Evolutionary conservation across 2,888 invertebrate species (phyloP), one percentile per base, ranked within the genome.

Genomic region (Noctua fimbriata): DNA sequence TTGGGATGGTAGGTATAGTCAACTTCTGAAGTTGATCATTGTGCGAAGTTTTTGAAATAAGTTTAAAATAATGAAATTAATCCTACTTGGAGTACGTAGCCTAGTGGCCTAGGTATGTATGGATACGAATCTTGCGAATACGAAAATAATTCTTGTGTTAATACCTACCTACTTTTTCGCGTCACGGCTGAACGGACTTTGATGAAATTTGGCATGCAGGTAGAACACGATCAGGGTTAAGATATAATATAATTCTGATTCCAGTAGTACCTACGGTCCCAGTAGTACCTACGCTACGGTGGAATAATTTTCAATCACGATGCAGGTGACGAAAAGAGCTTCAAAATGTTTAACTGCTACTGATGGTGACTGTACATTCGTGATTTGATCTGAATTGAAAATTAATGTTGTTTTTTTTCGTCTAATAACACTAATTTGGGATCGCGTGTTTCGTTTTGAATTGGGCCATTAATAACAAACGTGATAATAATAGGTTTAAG

Each of bases 401-500:
- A 81, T 70, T 49, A 69, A 58, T 81, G 63, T 80, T 80, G 41
- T 21, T 66, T 79, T 80, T 75, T 84, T 67, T 80, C 16, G 41
- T 60, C 49, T 70, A 76, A 65, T 78, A 73, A 66, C 55, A 69
- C 70, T 72, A 28, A 67, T 73, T 85, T 69, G 44, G 32, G 60
- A 32, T 87, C n/a, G 83, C 72, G 70, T 83, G 75, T 79, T 87
- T 71, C 63, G 24, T 67, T 73, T 63, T 12, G 75, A 86, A 87
- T 36, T 66, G 60, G 52, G n/a, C 73, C 73, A 83, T 83, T 86
- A 73, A 65, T 76, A 66, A 41, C 78, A 73, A 83, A 82, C 69
- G 86, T 83, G 87, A 86, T 86, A 83, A 83, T 86, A 24, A 76
- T 83, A 86, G 60, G 71, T 63, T 72, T 55, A 71, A 69, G 3